phyloP scores from a whole-genome alignment of 2,113 vertebrate genomes.

The Enhydra lutris region DNA sequence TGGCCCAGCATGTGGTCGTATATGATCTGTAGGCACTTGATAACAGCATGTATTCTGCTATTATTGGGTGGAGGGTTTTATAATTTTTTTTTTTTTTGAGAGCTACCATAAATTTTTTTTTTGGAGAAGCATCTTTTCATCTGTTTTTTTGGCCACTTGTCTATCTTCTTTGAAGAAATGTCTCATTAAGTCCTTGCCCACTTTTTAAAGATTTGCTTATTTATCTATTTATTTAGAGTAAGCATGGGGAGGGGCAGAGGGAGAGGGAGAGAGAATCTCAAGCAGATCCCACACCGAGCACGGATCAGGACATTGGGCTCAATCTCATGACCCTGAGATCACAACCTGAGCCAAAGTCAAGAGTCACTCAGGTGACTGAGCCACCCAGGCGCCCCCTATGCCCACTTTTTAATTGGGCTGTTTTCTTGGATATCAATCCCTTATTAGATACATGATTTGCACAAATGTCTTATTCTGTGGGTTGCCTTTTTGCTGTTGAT shows the following conservation, averaged over 20 bases:
- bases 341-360: neutral
- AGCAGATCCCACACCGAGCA: neutral
- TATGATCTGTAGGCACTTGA: neutral
- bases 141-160: neutral
- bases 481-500: neutral
- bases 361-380: neutral
- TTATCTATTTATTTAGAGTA: neutral
- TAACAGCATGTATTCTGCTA: neutral
- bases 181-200: neutral
- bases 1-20: neutral
- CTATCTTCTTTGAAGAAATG: neutral
- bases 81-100: neutral
- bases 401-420: neutral
- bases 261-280: neutral
- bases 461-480: neutral
- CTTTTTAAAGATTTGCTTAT: neutral
- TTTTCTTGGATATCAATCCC: neutral
- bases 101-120: neutral
- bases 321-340: neutral
- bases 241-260: neutral
- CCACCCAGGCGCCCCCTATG: neutral
- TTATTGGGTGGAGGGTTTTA: neutral
- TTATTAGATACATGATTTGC: neutral
- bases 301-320: neutral
- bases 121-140: neutral